A percentile compares a stretch with the other conserved stretches of the same genome.
phyloP scores from a whole-genome alignment of 1,140 invertebrate genomes.

The Thaumetopoea pityocampa region DNA sequence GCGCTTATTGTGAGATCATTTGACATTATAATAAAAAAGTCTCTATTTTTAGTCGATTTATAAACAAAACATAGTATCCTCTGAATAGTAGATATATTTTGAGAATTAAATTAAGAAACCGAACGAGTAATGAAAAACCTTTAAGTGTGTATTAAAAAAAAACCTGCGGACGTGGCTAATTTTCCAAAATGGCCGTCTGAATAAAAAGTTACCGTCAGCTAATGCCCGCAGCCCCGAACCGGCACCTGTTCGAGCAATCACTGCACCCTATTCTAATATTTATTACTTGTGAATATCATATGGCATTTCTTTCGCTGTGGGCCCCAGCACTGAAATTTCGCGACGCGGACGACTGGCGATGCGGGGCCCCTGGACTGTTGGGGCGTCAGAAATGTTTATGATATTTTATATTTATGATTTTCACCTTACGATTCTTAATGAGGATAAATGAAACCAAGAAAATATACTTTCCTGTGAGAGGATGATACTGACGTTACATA shows the following conservation, averaged over 20 bases:
- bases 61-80: too few species aligned
- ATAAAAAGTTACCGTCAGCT: conserved; percentile 26
- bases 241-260: conserved; percentile 57
- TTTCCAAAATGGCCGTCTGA: conserved; percentile 22
- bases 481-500: too few species aligned
- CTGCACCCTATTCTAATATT: conserved; percentile 73
- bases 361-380: conserved; percentile 10
- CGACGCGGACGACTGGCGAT: conserved; percentile 3
- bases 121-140: conserved; percentile 21
- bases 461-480: too few species aligned
- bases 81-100: too few species aligned
- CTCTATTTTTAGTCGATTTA: too few species aligned
- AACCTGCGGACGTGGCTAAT: conserved; percentile 23
- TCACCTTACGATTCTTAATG: too few species aligned
- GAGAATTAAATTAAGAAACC: too few species aligned
- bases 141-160: conserved; percentile 22
- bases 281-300: conserved; percentile 72
- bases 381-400: conserved; percentile 17
- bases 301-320: conserved; percentile 45
- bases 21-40: too few species aligned
- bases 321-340: conserved; percentile 37
- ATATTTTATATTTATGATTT: conserved; percentile 11
- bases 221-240: conserved; percentile 15
- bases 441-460: too few species aligned
- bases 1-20: too few species aligned